Percentiles rank a stretch among this genome's conserved stretches.
Evolutionary conservation across 1,140 invertebrate species (phyloP).

Genomic region (Ostrea edulis): DNA sequence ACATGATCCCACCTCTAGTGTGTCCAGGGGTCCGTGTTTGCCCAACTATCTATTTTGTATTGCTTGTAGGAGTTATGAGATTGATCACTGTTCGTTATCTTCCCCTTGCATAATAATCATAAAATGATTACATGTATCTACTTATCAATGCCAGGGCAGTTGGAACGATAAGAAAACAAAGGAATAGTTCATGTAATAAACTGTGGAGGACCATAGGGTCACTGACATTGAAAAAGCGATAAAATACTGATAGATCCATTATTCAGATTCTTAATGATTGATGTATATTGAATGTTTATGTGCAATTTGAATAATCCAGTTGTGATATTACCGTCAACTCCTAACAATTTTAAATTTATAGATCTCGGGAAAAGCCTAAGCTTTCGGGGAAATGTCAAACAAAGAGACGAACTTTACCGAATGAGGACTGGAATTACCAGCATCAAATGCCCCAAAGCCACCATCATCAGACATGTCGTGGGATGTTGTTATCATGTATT

Average conservation of each 20-base stretch:
- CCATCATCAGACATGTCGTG: background rate
- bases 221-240: background rate
- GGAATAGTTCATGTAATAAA: background rate
- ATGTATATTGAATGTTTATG: background rate
- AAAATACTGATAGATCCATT: background rate
- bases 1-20: too few species aligned
- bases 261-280: background rate
- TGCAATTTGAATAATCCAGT: conserved; percentile 22
- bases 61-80: too few species aligned
- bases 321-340: background rate
- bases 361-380: background rate
- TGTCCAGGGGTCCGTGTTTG: too few species aligned
- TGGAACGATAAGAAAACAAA: background rate
- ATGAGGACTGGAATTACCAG: background rate
- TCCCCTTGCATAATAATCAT: background rate
- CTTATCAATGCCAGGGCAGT: background rate
- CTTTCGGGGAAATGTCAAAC: background rate
- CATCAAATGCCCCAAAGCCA: background rate
- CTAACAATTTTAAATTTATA: background rate
- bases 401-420: background rate
- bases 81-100: too few species aligned
- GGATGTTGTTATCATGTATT: background rate
- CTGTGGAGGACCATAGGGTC: background rate
- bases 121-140: background rate
- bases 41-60: too few species aligned